Base-by-base conservation (phyloP, 2,113 vertebrate genomes). In the Cebus imitator region DNA sequence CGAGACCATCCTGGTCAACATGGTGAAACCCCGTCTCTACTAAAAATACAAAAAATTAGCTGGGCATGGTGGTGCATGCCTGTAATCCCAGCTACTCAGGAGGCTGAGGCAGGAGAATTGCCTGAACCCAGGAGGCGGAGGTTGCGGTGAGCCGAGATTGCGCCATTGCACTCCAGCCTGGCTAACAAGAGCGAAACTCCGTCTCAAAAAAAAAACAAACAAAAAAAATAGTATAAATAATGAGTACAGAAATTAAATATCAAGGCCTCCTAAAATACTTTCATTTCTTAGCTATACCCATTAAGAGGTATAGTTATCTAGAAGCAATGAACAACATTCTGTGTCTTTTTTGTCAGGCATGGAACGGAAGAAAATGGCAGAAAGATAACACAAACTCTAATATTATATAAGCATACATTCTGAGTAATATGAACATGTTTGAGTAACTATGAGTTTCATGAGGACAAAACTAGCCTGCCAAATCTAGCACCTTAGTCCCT, bases 261-360 rank as follows among this genome's bases (percentile, higher is more conserved):
- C 25, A 45, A 87, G 37, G n/a, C n/a, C 9, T 92, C 52, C 83
- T 58, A 66, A 48, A 81, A 72, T 17, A 58, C 43, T 79, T 21
- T 78, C 27, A 85, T 66, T 97, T 89, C 68, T 91, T 37, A 96
- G n/a, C 45, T 8, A 94, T 45, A 73, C 18, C 21, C 43, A 40
- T 40, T 35, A 84, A 75, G 35, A 55, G 21, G 1, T 30, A 1
- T 12, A 85, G 55, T 81, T 89, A 90, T 13, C 35, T 57, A 78
- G n/a, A 84, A 32, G 35, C 23, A 82, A 72, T 83, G 52, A 93
- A 55, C n/a, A 81, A 87, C 30, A 88, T 32, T 64, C 25, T 43
- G 5, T 58, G 52, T 61, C 58, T 90, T 68, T 79, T 66, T 58
- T 81, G 58, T 48, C 75, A 94, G 55, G 61, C 18, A 37, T 35